Evolutionary conservation across 2,888 invertebrate genomes (phyloP), one percentile per base, ranked within the genome.

Genomic region (Mactromeris polynyma): DNA sequence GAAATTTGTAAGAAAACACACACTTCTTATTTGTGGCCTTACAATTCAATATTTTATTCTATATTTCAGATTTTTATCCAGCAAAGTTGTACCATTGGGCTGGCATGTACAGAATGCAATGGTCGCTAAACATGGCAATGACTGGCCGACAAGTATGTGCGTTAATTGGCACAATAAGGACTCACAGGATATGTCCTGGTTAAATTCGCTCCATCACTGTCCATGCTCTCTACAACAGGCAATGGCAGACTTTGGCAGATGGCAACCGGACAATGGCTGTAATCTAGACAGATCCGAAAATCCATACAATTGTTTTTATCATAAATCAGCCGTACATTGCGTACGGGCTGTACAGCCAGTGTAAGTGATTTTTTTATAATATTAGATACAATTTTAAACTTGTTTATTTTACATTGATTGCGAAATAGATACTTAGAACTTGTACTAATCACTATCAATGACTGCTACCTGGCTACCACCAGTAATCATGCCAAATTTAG

Each of bases 181-280:
- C 73, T 69, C 40, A 2, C 54, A 87, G 40, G 77, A 87, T 21
- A 87, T 33, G 42, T 33, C 17, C 26, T 87, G 86, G 86, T n/a
- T 78, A 46, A 54, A 91, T 19, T 33, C 77, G 11, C 85, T 90
- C 1, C 90, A 86, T 2, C 64, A 58, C 26, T 99, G 99, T 94
- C 99, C 99, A 0, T 99, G 99, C 96, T 98, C 98, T 0, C 96
- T 99, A 92, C 98, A 98, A 92, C 99, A 99, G 96, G 99, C 99
- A 0, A 96, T 98, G 3, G 97, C 98, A 83, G 99, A 99, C 96
- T 98, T 98, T 96, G 99, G 99, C 7, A 97, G 99, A 31, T 99
- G 98, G 96, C 97, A 99, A 97, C 99, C 99, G 0, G 95, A 95
- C 81, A 86, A 93, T 4, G 93, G 94, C 7, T 96, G 96, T 88